Evolutionary conservation across 1,140 invertebrate species (phyloP), one percentile per base, ranked within the genome.

Genomic region (Drosophila quadrilineata): DNA sequence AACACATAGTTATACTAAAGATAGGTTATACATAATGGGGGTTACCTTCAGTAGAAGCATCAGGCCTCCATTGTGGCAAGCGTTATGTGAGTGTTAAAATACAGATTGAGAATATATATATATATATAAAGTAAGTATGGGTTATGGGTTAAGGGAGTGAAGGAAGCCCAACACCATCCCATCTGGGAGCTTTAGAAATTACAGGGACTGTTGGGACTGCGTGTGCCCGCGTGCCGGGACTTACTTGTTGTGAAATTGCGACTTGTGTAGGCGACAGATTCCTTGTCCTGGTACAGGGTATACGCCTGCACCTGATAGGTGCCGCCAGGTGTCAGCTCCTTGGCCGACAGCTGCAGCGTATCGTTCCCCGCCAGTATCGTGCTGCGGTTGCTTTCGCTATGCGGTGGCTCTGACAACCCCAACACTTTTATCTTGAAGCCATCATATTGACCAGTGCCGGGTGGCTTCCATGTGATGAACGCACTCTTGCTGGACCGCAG

Each of bases 161-260:
- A n/a, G n/a, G n/a, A n/a, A n/a, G n/a, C n/a, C n/a, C n/a, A n/a
- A n/a, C n/a, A n/a, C n/a, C n/a, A n/a, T n/a, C n/a, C n/a, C n/a
- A n/a, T n/a, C n/a, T 35, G 16, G 12, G 19, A 29, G 24, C n/a
- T n/a, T 59, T 76, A 82, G 19, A 73, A 82, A 59, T 82, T 82
- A 57, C 76, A 82, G 56, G 56, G 66, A 43, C 41, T 58, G 57
- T 70, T 68, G 63, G 76, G 77, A 66, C 46, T 56, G 16, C 38
- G 28, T n/a, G 43, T 46, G 26, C 19, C 43, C 46, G 41, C 38
- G 48, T 43, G 35, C 57, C 77, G 63, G 33, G 66, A 93, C 94
- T 93, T 91, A 97, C 96, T 96, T 71, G 96, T 97, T 24, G 96
- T 98, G 86, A 98, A 98, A 90, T 98, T 98, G 43, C 94, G 92